Evolutionary conservation across 64 coral and sea anemone genomes (phyloP), one percentile per base, ranked within the genome.

Genomic region (Anthopleura sola): DNA sequence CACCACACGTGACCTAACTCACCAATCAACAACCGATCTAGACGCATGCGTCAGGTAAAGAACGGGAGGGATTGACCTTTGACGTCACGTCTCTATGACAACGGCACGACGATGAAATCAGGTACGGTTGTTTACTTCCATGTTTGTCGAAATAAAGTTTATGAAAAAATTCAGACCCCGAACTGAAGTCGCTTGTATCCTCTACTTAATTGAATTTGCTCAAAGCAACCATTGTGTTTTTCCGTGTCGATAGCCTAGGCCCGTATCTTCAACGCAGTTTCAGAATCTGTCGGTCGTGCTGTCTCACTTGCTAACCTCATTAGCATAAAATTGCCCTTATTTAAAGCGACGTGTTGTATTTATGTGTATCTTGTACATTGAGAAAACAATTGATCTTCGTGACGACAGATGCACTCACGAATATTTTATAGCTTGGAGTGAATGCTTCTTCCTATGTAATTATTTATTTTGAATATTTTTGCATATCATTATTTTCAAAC

Each of bases 21-120:
- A 49, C 90, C 94, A 97, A 97, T 97, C 68, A 90, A 14, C 53
- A 34, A 14, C 15, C 37, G 55, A n/a, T 24, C 20, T 7, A 5
- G 2, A 82, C 90, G 94, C 94, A 97, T 86, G 94, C 94, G 94
- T 54, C 8, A 15, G 49, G 46, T 81, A 24, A 29, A 54, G 82
- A 60, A 60, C 50, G 32, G 47, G 48, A 9, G 29, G 32, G 49
- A 83, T 83, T 53, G 55, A 60, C 55, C 82, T 56, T 60, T 83
- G 48, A 83, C 82, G 82, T 83, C 82, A 83, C 55, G 82, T 83
- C 58, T 33, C 82, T 83, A 83, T 83, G 82, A 83, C 82, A n/a
- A 83, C 82, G 44, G 28, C 37, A 83, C 50, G 48, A 31, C 82
- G 82, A 56, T 83, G 48, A 56, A 56, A 49, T 60, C 82, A 48